Percentiles rank a stretch among this genome's conserved stretches.
phyloP scores from a whole-genome alignment of 2,888 invertebrate genomes.

The Platerodrilus igneus region DNA sequence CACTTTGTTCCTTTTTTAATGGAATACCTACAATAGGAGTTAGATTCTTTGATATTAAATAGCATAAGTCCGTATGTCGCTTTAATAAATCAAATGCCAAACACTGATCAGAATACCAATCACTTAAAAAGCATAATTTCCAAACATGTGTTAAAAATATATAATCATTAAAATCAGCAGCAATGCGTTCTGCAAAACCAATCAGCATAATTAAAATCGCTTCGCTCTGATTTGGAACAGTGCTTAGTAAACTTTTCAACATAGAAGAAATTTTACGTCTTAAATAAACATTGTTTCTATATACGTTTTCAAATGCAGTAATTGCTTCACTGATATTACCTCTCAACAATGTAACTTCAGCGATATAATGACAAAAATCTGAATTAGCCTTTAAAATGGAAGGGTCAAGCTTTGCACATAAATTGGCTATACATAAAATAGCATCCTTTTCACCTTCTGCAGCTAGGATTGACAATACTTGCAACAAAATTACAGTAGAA shows the following conservation, averaged over 20 bases:
- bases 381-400: constrained; percentile 48
- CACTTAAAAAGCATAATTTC: constrained; percentile 64
- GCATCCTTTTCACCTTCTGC: constrained; percentile 49
- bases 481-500: constrained; percentile 47
- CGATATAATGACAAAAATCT: constrained; percentile 54
- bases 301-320: constrained; percentile 49
- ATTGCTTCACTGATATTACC: constrained; percentile 56
- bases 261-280: constrained; percentile 51
- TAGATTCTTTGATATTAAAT: constrained; percentile 55
- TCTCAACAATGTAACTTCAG: constrained; percentile 56
- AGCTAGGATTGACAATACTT: constrained; percentile 48
- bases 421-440: constrained; percentile 43
- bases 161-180: constrained; percentile 52
- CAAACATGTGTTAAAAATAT: constrained; percentile 60
- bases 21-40: constrained; percentile 53
- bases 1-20: constrained; percentile 57
- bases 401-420: constrained; percentile 45
- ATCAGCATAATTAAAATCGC: constrained; percentile 58
- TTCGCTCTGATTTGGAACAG: constrained; percentile 59
- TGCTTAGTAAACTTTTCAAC: constrained; percentile 57
- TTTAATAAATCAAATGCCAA: constrained; percentile 57
- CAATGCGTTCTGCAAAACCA: constrained; percentile 50
- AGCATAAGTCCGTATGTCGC: constrained; percentile 50
- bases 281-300: constrained; percentile 48
- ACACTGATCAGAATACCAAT: constrained; percentile 66